These are phyloP conservation scores for Tortrix viridana DNA, from an alignment of 2,888 invertebrate species.

Conservation along the genomic window DNA sequence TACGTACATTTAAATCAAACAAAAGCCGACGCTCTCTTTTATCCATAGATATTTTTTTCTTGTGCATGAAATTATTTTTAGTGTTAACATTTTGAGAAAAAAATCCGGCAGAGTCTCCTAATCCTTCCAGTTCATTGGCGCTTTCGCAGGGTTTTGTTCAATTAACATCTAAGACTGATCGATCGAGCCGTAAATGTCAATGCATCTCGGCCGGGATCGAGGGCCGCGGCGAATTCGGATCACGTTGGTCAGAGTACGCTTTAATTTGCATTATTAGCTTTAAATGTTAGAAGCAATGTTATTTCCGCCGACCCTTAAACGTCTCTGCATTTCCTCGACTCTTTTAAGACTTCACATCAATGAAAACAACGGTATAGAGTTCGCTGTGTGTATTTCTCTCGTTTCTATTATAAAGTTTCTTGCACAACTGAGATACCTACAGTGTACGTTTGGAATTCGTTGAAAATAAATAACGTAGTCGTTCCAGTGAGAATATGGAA, in stretches of 20 bases:
- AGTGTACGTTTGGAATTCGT: background rate
- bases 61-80: too few relatives aligned
- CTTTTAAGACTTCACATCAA: background rate
- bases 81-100: too few relatives aligned
- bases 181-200: slow-evolving; percentile 20
- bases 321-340: background rate
- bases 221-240: slow-evolving; percentile 13
- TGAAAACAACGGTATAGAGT: background rate
- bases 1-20: too few relatives aligned
- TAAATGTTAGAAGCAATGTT: slow-evolving; percentile 24
- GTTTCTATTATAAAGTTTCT: slow-evolving; percentile 1
- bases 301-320: slow-evolving; percentile 20
- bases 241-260: slow-evolving; percentile 27
- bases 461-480: slow-evolving; percentile 16
- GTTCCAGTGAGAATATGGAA: slow-evolving; percentile 9
- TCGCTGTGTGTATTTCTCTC: background rate
- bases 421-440: background rate
- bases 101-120: too few relatives aligned
- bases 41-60: too few relatives aligned
- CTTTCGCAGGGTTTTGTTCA: background rate
- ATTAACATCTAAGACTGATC: slow-evolving; percentile 24
- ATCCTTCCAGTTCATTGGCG: background rate
- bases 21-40: too few relatives aligned
- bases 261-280: slow-evolving; percentile 36
- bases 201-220: slow-evolving; percentile 12